Conservation (phyloP, 2,888 invertebrate genomes). For the Eupithecia tripunctaria region DNA sequence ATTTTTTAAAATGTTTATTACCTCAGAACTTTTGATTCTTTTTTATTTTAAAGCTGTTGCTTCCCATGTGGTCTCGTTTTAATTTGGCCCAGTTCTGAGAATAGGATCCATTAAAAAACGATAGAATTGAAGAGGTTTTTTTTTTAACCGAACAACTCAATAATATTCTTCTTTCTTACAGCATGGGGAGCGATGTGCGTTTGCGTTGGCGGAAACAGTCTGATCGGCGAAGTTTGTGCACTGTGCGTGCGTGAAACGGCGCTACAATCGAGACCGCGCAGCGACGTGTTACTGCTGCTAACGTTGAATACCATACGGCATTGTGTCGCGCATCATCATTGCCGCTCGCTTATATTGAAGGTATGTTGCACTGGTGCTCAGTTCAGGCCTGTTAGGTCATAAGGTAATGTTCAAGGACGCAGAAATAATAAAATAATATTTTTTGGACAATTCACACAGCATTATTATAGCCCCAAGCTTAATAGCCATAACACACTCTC, state of each 20-base stretch:
- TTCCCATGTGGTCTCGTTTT: too few species aligned
- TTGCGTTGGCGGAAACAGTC: constrained; percentile 68
- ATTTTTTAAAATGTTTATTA: too few species aligned
- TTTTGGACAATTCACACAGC: too few species aligned
- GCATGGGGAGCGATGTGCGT: constrained; percentile 69
- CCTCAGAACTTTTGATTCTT: too few species aligned
- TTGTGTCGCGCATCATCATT: constrained; percentile 83
- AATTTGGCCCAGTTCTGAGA: too few species aligned
- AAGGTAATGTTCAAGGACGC: background rate
- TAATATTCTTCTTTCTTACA: constrained; percentile 37
- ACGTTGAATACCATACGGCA: constrained; percentile 73
- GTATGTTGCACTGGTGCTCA: constrained; percentile 60
- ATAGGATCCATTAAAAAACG: too few species aligned
- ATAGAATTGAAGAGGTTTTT: too few species aligned
- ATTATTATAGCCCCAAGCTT: too few species aligned
- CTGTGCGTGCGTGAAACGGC: constrained; percentile 60
- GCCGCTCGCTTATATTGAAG: constrained; percentile 85
- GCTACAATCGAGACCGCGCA: constrained; percentile 46
- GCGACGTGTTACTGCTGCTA: constrained; percentile 53
- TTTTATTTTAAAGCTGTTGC: too few species aligned
- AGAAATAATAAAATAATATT: too few species aligned
- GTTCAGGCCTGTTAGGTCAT: background rate
- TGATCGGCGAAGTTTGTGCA: constrained; percentile 60
- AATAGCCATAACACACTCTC: too few species aligned
- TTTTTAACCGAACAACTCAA: too few species aligned